These are phyloP conservation scores for Sebastolobus alascanus DNA, from an alignment of 2,797 vertebrate genomes.

Conservation along the genomic window DNA sequence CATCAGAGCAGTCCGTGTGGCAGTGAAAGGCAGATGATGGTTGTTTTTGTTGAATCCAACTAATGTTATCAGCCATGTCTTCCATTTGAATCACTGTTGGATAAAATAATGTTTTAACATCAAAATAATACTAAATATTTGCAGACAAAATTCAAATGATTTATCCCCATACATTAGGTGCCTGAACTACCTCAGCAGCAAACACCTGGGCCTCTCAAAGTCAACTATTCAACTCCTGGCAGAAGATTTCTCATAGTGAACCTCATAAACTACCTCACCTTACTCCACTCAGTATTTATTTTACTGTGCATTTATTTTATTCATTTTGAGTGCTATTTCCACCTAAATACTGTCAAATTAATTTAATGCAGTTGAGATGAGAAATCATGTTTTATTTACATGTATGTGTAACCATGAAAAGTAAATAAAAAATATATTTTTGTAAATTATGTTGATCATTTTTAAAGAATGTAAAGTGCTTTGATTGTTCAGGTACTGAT, in stretches of 20 bases:
- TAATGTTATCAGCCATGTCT: neutral
- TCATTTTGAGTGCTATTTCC: neutral
- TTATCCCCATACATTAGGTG: conserved; percentile 75
- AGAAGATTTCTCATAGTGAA: conserved; percentile 80
- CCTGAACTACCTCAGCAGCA: conserved; percentile 88
- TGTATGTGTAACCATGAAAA: conserved; percentile 17
- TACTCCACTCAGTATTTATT: neutral
- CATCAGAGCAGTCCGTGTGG: neutral
- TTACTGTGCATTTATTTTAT: neutral
- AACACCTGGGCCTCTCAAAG: conserved; percentile 88
- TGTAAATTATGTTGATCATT: neutral
- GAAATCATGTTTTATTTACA: conserved; percentile 36
- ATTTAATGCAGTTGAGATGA: neutral
- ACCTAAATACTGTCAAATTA: neutral
- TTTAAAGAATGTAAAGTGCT: neutral
- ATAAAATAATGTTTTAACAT: neutral
- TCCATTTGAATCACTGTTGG: neutral
- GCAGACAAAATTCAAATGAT: neutral
- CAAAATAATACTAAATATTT: neutral
- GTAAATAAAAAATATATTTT: conserved; percentile 59
- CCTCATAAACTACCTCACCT: neutral
- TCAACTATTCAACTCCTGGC: conserved; percentile 84
- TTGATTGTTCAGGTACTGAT: neutral
- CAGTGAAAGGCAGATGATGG: neutral
- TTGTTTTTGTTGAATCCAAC: neutral